Evolutionary conservation across 2,888 invertebrate genomes (phyloP).

Genomic region (Aphodius granarius): DNA sequence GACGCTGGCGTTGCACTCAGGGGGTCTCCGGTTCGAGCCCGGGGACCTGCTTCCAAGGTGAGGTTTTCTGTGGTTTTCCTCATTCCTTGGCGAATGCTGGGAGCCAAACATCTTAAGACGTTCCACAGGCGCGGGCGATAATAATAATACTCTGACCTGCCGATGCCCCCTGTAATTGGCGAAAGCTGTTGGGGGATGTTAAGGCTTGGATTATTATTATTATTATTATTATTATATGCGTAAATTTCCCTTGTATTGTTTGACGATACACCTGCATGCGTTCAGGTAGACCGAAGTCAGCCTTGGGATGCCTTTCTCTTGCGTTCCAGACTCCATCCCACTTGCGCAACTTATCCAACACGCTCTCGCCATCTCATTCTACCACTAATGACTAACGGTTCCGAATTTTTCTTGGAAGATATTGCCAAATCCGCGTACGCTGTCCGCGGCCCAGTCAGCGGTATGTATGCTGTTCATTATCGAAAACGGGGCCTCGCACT

Average conservation of each 20-base stretch:
- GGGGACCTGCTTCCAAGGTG: no score
- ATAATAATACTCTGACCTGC: no score
- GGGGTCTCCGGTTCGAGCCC: no score
- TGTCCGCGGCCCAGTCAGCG: background rate
- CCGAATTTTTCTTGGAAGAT: conserved; percentile 41
- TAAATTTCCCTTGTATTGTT: conserved; percentile 8
- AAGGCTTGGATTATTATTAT: no score
- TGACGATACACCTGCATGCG: conserved; percentile 41
- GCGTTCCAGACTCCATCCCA: background rate
- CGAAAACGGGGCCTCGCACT: background rate
- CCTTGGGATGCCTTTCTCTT: conserved; percentile 42
- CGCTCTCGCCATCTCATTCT: conserved; percentile 29
- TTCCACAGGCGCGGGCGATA: no score
- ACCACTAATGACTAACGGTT: conserved; percentile 40
- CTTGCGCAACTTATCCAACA: background rate
- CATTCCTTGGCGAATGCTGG: no score
- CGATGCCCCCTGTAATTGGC: no score
- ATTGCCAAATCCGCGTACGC: conserved; percentile 30
- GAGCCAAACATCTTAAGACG: no score
- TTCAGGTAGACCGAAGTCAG: conserved; percentile 41
- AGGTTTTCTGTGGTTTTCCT: no score
- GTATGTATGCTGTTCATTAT: conserved; percentile 11
- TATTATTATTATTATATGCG: no score
- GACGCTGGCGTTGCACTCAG: no score
- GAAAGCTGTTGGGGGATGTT: no score